Evolutionary conservation across 2,113 vertebrate species (phyloP).

Genomic region (Hypomesus transpacificus): DNA sequence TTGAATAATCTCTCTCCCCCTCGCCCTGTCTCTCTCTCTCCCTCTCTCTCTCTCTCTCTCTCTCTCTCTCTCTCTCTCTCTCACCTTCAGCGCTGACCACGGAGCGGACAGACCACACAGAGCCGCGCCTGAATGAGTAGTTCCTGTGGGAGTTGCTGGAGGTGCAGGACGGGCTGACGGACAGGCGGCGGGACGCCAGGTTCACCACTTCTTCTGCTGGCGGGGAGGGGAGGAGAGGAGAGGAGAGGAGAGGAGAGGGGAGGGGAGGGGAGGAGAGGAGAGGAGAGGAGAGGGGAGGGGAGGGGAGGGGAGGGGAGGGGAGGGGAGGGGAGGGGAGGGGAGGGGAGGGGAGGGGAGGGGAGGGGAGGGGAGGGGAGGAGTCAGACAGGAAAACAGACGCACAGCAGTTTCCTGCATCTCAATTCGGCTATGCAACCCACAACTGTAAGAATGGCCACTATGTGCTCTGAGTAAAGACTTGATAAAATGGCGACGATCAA

Average conservation of each 20-base stretch:
- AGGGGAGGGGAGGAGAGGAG: no score
- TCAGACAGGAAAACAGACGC: background rate
- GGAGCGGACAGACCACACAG: conserved; percentile 93
- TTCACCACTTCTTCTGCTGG: conserved; percentile 98
- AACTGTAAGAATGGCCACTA: background rate
- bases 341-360: no score
- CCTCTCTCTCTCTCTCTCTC: background rate
- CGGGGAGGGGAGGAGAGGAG: conserved; percentile 52
- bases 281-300: no score
- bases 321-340: no score
- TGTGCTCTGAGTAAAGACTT: background rate
- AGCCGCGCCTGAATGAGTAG: conserved; percentile 95
- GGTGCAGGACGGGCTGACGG: conserved; percentile 94
- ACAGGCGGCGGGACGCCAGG: conserved; percentile 92
- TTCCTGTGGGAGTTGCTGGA: conserved; percentile 99
- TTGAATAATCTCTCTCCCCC: background rate
- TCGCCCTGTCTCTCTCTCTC: background rate
- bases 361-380: background rate
- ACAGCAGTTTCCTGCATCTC: no score
- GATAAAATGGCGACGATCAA: background rate
- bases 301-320: no score
- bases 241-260: no score
- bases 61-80: background rate
- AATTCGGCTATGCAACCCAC: no score
- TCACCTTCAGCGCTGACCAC: conserved; percentile 92